phyloP scores from a whole-genome alignment of 2,797 vertebrate species.

The Strix occidentalis region DNA sequence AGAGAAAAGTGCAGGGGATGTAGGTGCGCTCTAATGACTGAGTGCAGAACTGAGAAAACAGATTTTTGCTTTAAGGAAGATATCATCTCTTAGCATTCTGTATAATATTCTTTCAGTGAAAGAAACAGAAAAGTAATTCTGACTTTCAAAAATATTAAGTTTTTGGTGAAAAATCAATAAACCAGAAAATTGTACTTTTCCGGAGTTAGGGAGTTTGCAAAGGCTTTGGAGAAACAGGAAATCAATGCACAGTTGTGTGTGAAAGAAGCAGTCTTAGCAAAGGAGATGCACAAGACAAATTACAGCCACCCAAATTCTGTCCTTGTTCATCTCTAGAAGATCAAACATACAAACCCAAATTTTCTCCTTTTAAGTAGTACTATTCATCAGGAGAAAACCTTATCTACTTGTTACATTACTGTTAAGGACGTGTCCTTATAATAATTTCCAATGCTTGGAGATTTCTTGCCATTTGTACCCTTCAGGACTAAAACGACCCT shows the following conservation, averaged over 20 bases:
- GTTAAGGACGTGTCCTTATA: background rate
- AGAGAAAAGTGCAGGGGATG: background rate
- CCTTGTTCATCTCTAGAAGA: background rate
- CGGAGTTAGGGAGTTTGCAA: background rate
- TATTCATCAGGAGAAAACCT: background rate
- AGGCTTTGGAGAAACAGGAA: background rate
- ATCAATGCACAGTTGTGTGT: background rate
- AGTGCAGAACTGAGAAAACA: background rate
- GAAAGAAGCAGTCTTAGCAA: background rate
- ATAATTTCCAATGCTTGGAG: background rate
- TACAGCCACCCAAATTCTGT: background rate
- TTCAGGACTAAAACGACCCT: background rate
- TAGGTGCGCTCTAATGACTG: background rate
- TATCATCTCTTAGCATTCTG: background rate
- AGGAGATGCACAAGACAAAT: background rate
- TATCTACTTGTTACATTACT: background rate
- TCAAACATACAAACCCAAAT: background rate
- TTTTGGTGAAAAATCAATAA: background rate
- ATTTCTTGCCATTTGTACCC: background rate
- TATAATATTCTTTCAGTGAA: background rate
- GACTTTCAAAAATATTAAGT: background rate
- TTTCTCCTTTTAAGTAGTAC: background rate
- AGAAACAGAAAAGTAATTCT: background rate
- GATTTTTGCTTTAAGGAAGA: background rate
- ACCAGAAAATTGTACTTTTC: background rate